These are phyloP conservation scores for Leptopilina drosophilae DNA, from an alignment of 2,888 invertebrate genomes.

Conservation along the genomic window DNA sequence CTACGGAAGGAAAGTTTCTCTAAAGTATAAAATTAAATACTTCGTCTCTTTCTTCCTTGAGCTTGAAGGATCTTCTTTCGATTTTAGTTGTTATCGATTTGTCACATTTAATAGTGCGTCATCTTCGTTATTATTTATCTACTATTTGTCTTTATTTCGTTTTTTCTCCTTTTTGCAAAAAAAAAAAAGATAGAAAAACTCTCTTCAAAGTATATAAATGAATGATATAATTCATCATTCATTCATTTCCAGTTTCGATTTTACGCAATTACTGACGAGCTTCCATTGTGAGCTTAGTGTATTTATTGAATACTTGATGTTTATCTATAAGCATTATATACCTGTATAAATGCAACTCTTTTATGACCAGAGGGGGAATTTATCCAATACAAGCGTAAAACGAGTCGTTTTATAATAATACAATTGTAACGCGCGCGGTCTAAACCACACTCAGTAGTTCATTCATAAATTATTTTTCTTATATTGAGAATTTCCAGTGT, in stretches of 20 bases:
- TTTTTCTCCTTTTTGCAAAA: background rate
- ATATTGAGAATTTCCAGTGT: too few relatives aligned
- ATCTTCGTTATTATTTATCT: background rate
- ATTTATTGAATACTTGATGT: constrained; percentile 7
- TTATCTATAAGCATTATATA: background rate
- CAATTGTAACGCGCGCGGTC: too few relatives aligned
- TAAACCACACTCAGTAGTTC: too few relatives aligned
- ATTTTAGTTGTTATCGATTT: background rate
- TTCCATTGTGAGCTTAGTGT: background rate
- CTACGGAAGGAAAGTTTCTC: too few relatives aligned
- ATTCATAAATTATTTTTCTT: too few relatives aligned
- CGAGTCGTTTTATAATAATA: background rate
- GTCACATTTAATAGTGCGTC: background rate
- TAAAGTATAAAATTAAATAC: background rate
- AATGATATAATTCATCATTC: background rate
- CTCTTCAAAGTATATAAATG: background rate
- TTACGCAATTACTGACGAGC: constrained; percentile 1
- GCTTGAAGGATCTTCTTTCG: constrained; percentile 14
- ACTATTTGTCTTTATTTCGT: too few relatives aligned
- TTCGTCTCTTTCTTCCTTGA: background rate
- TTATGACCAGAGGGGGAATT: background rate
- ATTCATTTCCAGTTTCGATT: constrained; percentile 17
- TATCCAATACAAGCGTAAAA: background rate
- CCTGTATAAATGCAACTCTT: background rate
- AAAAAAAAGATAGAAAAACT: background rate